These are phyloP conservation scores for Helarctos malayanus DNA, from an alignment of 2,797 vertebrate genomes.

Conservation along the genomic window DNA sequence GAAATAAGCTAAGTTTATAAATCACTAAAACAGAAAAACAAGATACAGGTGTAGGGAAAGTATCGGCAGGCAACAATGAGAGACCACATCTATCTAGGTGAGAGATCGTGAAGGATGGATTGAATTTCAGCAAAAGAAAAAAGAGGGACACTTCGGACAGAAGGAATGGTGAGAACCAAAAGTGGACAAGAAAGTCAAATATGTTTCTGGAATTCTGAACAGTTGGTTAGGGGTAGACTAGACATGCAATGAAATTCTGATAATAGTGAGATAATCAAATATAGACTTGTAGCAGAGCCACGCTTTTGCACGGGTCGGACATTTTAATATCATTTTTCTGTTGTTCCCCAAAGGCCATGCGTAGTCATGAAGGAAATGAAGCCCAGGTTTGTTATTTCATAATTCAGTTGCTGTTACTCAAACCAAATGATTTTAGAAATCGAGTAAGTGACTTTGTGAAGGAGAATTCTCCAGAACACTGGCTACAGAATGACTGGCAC, in stretches of 20 bases:
- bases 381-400: constrained; percentile 99
- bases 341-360: constrained; percentile 94
- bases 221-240: neutral
- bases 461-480: constrained; percentile 99
- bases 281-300: neutral
- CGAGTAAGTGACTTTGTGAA: constrained; percentile 99
- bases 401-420: constrained; percentile 98
- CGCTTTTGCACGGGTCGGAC: neutral
- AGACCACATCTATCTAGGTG: neutral
- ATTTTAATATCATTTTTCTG: constrained; percentile 45
- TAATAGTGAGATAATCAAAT: neutral
- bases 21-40: neutral
- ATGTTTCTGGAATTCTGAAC: neutral
- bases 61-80: neutral
- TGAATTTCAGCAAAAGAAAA: neutral
- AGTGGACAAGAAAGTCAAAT: neutral
- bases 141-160: neutral
- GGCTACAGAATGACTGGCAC: constrained; percentile 99
- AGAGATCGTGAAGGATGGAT: neutral
- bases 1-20: neutral
- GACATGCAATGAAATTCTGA: neutral
- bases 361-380: constrained; percentile 99
- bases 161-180: neutral
- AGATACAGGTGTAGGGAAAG: neutral
- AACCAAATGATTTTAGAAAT: constrained; percentile 99